Base-by-base conservation (phyloP, 1,140 invertebrate species). In the Holotrichia oblita region DNA sequence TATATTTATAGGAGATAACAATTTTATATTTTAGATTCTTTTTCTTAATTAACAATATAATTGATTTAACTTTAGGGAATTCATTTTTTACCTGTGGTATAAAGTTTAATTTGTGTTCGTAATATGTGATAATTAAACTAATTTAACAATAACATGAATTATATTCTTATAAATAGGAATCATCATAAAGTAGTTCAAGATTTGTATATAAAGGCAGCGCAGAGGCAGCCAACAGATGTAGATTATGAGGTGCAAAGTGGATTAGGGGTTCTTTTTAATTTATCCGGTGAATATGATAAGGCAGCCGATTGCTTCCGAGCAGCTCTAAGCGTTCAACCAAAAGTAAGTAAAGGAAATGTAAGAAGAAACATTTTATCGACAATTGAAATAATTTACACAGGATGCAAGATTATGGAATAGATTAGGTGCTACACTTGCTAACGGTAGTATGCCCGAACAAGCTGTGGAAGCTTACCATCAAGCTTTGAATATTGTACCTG, bases 401-500 rank as follows among this genome's bases (percentile, higher is more conserved):
- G 97, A 99, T 92, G 93, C 97, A 7, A 92, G 96, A 85, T 87
- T 99, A 42, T 99, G 98, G 98, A 99, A 99, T 88, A 94, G 97
- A 84, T 89, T 99, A 40, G 98, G 98, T 59, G 98, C 98, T 41
- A 98, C 98, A 34, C 88, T 99, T 81, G 98, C 98, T 17, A 99
- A 99, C 88, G 96, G 97, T 81, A 94, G 95, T 72, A 92, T 93
- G 75, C 96, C 97, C 20, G 97, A 98, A 85, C 97, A 99, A 90
- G 98, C 98, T 17, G 95, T 99, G 20, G 93, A 96, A 82, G 98
- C 98, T 0, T 99, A 99, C 87, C 93, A 97, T 84, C 91, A 93
- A 84, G 98, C 98, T 64, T 88, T 99, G 24, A 91, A 95, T 85
- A 88, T 99, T 34, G 93, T 95, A 75, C 98, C 98, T 3, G 98